Evolutionary conservation across 2,888 invertebrate genomes (phyloP).

Genomic region (Tinea trinotella): DNA sequence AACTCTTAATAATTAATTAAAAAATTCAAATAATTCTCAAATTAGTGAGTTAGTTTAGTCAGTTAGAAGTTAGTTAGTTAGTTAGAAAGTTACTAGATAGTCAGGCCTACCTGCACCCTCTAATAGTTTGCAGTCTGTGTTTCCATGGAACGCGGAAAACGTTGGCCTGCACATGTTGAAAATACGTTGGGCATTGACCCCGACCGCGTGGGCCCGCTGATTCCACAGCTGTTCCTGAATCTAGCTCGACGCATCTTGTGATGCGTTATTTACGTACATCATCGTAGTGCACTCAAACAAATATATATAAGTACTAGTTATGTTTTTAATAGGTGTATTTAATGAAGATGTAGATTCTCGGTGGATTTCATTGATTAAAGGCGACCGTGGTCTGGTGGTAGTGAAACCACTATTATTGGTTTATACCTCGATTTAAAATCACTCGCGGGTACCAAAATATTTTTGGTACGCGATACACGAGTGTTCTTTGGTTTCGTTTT

Average conservation of each 20-base stretch:
- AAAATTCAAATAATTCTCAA: no score
- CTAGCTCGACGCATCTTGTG: slow-evolving; percentile 34
- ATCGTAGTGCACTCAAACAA: background rate
- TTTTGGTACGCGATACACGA: no score
- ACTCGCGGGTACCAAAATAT: no score
- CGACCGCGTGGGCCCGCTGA: slow-evolving; percentile 51
- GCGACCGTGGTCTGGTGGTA: no score
- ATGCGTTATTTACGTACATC: slow-evolving; percentile 13
- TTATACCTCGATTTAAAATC: no score
- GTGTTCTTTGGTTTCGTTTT: no score
- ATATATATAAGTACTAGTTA: slow-evolving; percentile 7
- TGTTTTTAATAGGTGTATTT: slow-evolving; percentile 6
- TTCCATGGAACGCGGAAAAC: slow-evolving; percentile 71
- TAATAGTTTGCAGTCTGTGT: no score
- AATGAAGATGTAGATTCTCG: background rate
- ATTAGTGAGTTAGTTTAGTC: no score
- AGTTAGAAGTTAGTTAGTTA: no score
- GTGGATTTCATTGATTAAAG: background rate
- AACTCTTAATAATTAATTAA: no score
- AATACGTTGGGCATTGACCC: slow-evolving; percentile 70
- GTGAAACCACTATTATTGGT: background rate
- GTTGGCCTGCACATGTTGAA: slow-evolving; percentile 69
- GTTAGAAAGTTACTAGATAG: no score
- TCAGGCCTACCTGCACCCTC: no score
- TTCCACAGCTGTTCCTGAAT: slow-evolving; percentile 64